Evolutionary conservation across 2,797 vertebrate genomes (phyloP).

Genomic region (Clarias platycephalus): DNA sequence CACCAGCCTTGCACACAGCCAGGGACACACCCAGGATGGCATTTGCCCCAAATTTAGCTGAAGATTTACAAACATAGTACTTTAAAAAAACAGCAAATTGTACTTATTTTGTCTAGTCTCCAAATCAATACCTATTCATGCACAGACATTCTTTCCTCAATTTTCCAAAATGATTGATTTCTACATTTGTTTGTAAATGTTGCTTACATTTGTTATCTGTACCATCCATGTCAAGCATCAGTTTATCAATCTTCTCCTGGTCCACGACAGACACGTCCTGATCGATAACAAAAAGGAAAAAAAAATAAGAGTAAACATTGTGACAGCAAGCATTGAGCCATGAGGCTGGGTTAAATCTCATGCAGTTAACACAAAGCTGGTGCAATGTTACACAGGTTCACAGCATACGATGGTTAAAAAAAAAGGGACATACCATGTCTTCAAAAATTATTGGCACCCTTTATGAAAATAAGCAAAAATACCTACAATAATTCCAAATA

Average conservation of each 20-base stretch:
- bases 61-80: constrained; percentile 16
- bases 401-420: constrained; percentile 39
- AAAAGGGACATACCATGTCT: background rate
- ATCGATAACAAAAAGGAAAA: constrained; percentile 15
- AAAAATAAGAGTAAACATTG: constrained; percentile 3
- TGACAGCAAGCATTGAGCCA: background rate
- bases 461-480: background rate
- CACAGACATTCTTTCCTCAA: background rate
- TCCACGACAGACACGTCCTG: constrained; percentile 87
- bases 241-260: constrained; percentile 92
- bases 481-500: background rate
- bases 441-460: background rate
- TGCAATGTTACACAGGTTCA: constrained; percentile 33
- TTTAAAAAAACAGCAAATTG: too few relatives aligned
- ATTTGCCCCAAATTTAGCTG: constrained; percentile 97
- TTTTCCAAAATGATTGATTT: background rate
- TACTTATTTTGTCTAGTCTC: too few relatives aligned
- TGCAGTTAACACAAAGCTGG: constrained; percentile 12
- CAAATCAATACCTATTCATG: background rate
- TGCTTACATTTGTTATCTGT: constrained; percentile 96
- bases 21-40: constrained; percentile 96
- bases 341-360: constrained; percentile 24
- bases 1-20: constrained; percentile 98
- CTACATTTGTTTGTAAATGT: background rate
- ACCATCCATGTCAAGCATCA: constrained; percentile 98